Conservation (phyloP, 2,888 invertebrate genomes). For the Hirtodrosophila cameraria region DNA sequence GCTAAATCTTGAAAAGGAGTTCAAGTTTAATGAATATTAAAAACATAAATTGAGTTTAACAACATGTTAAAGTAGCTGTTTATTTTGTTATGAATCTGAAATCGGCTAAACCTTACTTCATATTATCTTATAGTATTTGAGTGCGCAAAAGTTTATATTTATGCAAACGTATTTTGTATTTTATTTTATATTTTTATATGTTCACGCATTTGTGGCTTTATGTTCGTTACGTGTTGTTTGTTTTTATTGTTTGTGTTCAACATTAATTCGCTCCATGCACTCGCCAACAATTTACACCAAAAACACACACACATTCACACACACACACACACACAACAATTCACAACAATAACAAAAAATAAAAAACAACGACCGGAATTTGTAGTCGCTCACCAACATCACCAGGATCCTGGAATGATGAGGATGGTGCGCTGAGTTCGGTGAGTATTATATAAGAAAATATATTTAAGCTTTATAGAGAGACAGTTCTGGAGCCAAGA, state of each 20-base stretch:
- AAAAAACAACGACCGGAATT: constrained; percentile 27
- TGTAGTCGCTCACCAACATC: constrained; percentile 83
- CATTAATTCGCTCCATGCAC: constrained; percentile 69
- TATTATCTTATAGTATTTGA: constrained; percentile 10
- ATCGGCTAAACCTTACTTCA: too few species aligned
- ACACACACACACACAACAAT: constrained; percentile 36
- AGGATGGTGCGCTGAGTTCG: constrained; percentile 82
- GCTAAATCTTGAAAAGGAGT: too few species aligned
- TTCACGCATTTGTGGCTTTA: constrained; percentile 59
- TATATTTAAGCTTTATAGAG: not conserved
- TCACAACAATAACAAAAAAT: constrained; percentile 35
- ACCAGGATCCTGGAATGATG: constrained; percentile 84
- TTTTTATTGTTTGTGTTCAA: constrained; percentile 74
- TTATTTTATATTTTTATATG: constrained; percentile 52
- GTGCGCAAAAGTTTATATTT: constrained; percentile 26
- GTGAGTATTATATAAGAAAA: constrained; percentile 62
- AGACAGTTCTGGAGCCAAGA: constrained; percentile 4
- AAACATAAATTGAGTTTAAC: too few species aligned
- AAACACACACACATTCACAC: constrained; percentile 46
- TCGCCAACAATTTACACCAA: constrained; percentile 49
- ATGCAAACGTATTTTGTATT: constrained; percentile 27
- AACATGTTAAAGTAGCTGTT: too few species aligned
- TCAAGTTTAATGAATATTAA: too few species aligned
- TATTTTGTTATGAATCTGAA: too few species aligned
- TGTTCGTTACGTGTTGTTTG: constrained; percentile 69